Evolutionary conservation across 2,888 invertebrate species (phyloP), one percentile per base, ranked within the genome.

Genomic region (Mamestra brassicae): DNA sequence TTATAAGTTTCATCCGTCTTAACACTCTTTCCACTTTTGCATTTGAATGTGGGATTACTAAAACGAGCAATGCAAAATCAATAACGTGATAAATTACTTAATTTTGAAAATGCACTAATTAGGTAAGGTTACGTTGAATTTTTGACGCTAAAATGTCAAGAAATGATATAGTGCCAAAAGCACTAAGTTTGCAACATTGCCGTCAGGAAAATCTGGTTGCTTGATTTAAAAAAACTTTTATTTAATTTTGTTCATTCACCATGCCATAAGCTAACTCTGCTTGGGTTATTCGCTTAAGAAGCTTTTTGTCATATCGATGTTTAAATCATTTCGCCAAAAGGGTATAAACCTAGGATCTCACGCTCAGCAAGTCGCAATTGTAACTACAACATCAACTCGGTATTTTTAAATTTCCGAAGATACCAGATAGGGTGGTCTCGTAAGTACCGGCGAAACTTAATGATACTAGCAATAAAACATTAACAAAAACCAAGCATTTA

Each of bases 401-500:
- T 4, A 17, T 47, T 54, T 1, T 69, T 50, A 17, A 13, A 64
- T 50, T 79, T 65, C 13, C 15, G 10, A 42, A 47, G n/a, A 38
- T n/a, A 70, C 11, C 38, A 57, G 57, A 58, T 61, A 61, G 54
- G 78, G 72, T 78, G 78, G 78, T 83, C 71, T 57, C 15, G 10
- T 63, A 55, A 36, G n/a, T n/a, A 34, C 36, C 55, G 50, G 50
- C n/a, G 7, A 66, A 71, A 74, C 62, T 69, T 74, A 79, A 79
- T 74, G 62, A 79, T 70, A 67, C 71, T 45, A 66, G 63, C 66
- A 17, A 78, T 71, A 66, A 71, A 78, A 71, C 74, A 85, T 84
- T 76, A 75, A 58, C 72, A 64, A 73, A 81, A 85, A 74, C 74
- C 66, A 52, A 68, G 67, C 68, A 74, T 83, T 77, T 75, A 75